Evolutionary conservation across 2,797 vertebrate species (phyloP).

Genomic region (Helarctos malayanus): DNA sequence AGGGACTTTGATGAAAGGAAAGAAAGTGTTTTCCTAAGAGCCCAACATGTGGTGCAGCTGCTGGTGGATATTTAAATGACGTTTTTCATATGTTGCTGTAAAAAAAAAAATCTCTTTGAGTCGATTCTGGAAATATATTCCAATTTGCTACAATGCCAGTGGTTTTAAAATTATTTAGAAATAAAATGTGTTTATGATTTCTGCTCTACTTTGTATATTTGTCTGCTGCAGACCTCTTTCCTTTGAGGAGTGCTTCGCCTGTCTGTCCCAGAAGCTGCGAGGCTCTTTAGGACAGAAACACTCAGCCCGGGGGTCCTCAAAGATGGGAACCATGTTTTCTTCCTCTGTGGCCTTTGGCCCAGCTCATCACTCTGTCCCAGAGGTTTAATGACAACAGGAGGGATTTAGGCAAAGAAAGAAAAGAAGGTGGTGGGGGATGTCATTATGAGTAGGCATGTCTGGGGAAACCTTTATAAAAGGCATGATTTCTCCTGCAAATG

Average conservation of each 20-base stretch:
- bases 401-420: not conserved
- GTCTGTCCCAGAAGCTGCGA: constrained; percentile 59
- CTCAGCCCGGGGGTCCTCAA: not conserved
- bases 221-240: constrained; percentile 70
- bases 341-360: not conserved
- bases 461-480: constrained; percentile 42
- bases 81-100: constrained; percentile 86
- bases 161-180: constrained; percentile 87
- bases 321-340: not conserved
- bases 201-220: constrained; percentile 81
- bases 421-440: not conserved
- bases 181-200: constrained; percentile 87
- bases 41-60: constrained; percentile 84
- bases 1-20: constrained; percentile 85
- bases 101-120: constrained; percentile 84
- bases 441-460: not conserved
- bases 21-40: constrained; percentile 84
- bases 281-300: constrained; percentile 42
- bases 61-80: constrained; percentile 86
- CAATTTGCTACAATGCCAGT: constrained; percentile 87
- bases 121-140: constrained; percentile 85
- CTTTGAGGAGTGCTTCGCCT: constrained; percentile 56
- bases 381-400: not conserved
- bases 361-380: not conserved
- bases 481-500: not conserved